A percentile compares a stretch with the other conserved stretches of the same genome.
Evolutionary conservation across 2,888 invertebrate species (phyloP).

Genomic region (Caenorhabditis angaria): DNA sequence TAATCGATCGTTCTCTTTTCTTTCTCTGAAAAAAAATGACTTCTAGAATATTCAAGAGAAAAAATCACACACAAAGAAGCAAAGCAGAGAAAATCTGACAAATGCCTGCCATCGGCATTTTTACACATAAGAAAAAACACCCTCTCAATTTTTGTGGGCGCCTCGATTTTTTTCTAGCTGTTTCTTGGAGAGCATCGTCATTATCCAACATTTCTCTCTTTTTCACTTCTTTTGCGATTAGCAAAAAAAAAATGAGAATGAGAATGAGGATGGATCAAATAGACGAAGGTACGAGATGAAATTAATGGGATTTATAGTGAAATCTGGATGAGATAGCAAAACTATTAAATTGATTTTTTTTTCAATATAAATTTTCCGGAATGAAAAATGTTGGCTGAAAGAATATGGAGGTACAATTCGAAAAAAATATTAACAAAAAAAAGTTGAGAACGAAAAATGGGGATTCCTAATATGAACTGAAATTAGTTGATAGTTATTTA

Average conservation of each 20-base stretch:
- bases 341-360: not conserved
- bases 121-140: slow-evolving; percentile 25
- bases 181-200: not conserved
- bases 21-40: slow-evolving; percentile 5
- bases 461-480: no score
- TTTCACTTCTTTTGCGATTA: not conserved
- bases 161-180: not conserved
- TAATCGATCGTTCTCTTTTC: slow-evolving; percentile 7
- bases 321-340: not conserved
- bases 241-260: not conserved
- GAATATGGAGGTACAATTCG: no score
- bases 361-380: not conserved
- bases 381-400: no score
- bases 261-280: no score
- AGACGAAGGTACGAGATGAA: not conserved
- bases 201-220: not conserved
- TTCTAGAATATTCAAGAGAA: slow-evolving; percentile 11
- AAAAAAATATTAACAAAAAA: no score
- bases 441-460: no score
- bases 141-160: slow-evolving; percentile 4
- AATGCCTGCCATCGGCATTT: slow-evolving; percentile 38
- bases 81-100: slow-evolving; percentile 37
- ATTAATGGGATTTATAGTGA: not conserved
- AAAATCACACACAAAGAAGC: slow-evolving; percentile 1
- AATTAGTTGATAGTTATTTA: no score